Percentiles rank a stretch among this genome's conserved stretches.
These are phyloP conservation scores for Pristionchus arcanus DNA, from an alignment of 2,888 invertebrate species.

Conservation along the genomic window DNA sequence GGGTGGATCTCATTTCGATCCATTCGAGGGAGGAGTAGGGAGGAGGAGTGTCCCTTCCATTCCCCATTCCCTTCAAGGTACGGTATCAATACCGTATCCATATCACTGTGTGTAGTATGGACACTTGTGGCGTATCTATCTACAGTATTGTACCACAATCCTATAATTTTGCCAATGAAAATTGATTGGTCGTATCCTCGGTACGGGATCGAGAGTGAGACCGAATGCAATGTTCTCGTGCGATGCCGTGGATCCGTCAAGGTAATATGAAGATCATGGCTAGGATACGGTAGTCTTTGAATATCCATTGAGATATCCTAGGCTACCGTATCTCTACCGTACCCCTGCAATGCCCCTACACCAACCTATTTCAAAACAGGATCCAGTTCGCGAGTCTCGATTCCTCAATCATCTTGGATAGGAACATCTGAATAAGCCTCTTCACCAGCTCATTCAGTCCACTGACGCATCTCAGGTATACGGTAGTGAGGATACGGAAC, in stretches of 20 bases:
- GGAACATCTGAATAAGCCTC: slow-evolving; percentile 68
- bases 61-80: slow-evolving; percentile 47
- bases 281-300: background rate
- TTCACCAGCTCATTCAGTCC: slow-evolving; percentile 72
- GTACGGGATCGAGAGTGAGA: slow-evolving; percentile 73
- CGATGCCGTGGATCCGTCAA: slow-evolving; percentile 72
- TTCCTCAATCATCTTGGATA: slow-evolving; percentile 66
- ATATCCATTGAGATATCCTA: too few species aligned
- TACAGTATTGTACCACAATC: background rate
- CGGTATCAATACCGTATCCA: slow-evolving; percentile 18
- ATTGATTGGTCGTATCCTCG: slow-evolving; percentile 68
- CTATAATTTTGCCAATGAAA: slow-evolving; percentile 42
- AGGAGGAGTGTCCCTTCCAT: too few species aligned
- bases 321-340: background rate
- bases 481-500: background rate
- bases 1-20: too few species aligned
- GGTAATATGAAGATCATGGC: slow-evolving; percentile 45
- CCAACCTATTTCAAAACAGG: slow-evolving; percentile 58
- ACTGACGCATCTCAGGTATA: slow-evolving; percentile 56
- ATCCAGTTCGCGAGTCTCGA: slow-evolving; percentile 63
- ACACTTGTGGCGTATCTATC: too few species aligned
- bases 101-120: too few species aligned
- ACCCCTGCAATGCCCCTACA: too few species aligned
- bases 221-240: slow-evolving; percentile 70
- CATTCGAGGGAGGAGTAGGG: slow-evolving; percentile 7